Evolutionary conservation across 2,888 invertebrate species (phyloP).

Genomic region (Aradus depressus): DNA sequence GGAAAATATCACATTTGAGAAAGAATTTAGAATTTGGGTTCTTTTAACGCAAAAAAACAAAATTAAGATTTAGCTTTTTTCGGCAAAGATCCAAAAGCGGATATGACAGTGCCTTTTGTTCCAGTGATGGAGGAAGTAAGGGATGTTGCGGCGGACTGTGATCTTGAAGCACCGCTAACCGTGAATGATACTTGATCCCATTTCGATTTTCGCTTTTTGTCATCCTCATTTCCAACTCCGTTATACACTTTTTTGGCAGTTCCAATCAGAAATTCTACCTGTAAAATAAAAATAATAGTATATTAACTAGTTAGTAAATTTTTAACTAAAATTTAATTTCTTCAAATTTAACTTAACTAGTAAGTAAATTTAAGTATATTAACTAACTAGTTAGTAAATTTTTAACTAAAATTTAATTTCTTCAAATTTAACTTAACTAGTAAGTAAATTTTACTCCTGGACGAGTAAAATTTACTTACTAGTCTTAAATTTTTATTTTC

Average conservation of each 20-base stretch:
- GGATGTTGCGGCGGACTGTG: slow-evolving; percentile 43
- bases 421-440: too few relatives aligned
- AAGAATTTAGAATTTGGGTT: too few relatives aligned
- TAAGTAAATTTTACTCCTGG: too few relatives aligned
- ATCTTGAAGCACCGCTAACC: slow-evolving; percentile 47
- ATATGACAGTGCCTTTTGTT: slow-evolving; percentile 84
- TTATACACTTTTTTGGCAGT: slow-evolving; percentile 40
- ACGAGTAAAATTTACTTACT: too few relatives aligned
- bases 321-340: not conserved
- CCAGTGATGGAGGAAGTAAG: slow-evolving; percentile 73
- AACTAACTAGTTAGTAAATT: too few relatives aligned
- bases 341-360: too few relatives aligned
- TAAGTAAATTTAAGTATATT: too few relatives aligned
- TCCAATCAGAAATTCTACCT: slow-evolving; percentile 68
- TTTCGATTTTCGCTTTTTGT: slow-evolving; percentile 74
- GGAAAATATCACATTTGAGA: too few relatives aligned
- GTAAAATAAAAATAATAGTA: too few relatives aligned
- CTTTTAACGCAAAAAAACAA: too few relatives aligned
- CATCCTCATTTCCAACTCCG: slow-evolving; percentile 50
- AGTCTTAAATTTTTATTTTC: too few relatives aligned
- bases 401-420: too few relatives aligned
- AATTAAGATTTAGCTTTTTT: slow-evolving; percentile 47
- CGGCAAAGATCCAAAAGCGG: slow-evolving; percentile 81
- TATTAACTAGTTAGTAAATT: not conserved
- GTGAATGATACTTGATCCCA: slow-evolving; percentile 68